phyloP scores from a whole-genome alignment of 1,140 invertebrate genomes.

The Drosophila rhopaloa region DNA sequence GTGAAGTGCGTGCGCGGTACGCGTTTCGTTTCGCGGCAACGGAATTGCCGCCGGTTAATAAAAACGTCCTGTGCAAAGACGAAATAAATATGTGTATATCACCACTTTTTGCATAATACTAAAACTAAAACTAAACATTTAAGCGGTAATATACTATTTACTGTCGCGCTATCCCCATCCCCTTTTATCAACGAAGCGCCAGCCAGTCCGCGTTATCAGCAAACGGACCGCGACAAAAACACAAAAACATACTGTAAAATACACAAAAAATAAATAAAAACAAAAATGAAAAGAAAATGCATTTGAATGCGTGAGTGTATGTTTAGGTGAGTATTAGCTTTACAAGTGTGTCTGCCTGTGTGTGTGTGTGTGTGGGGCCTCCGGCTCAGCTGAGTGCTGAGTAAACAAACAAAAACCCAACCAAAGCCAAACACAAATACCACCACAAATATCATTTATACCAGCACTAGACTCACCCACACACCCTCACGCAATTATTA shows the following conservation, averaged over 20 bases:
- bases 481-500: slow-evolving; percentile 48
- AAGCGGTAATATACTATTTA: slow-evolving; percentile 29
- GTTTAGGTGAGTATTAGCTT: slow-evolving; percentile 26
- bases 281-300: slow-evolving; percentile 52
- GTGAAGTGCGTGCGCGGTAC: slow-evolving; percentile 28
- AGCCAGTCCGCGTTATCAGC: slow-evolving; percentile 56
- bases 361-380: slow-evolving; percentile 30
- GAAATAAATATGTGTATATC: slow-evolving; percentile 9
- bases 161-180: slow-evolving; percentile 14
- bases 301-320: slow-evolving; percentile 52
- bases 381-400: slow-evolving; percentile 60
- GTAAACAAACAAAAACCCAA: slow-evolving; percentile 68
- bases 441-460: slow-evolving; percentile 39
- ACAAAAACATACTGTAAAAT: slow-evolving; percentile 30
- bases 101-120: slow-evolving; percentile 73
- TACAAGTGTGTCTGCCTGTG: slow-evolving; percentile 11
- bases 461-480: not conserved
- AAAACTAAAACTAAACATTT: slow-evolving; percentile 34
- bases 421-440: slow-evolving; percentile 54
- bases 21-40: slow-evolving; percentile 36
- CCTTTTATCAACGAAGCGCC: slow-evolving; percentile 32
- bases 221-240: slow-evolving; percentile 57
- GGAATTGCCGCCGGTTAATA: slow-evolving; percentile 71
- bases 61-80: slow-evolving; percentile 22
- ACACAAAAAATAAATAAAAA: slow-evolving; percentile 14